Base-by-base conservation (phyloP, 2,888 invertebrate genomes). In the Rotaria sp. region DNA sequence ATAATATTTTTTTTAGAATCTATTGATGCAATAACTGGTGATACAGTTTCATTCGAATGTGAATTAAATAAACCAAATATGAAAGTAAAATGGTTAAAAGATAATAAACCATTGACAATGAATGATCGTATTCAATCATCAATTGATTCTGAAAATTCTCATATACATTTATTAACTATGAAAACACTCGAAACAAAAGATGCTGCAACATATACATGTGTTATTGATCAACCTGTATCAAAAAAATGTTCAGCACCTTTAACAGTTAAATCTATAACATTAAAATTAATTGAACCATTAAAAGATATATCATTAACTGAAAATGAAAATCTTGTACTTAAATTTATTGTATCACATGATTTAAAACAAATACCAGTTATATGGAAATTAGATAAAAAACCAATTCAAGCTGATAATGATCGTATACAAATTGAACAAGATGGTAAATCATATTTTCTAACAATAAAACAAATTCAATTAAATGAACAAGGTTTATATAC, bases 41-140 rank as follows among this genome's bases (percentile, higher is more conserved):
- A 80, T n/a, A 85, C 55, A 26, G 67, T 59, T 18, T 21, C 84
- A 35, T 84, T 86, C 41, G 86, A 86, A 55, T 86, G 86, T 85
- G 75, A 86, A 55, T 84, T 86, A 75, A 86, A 85, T 50, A 86
- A 86, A 59, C 55, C 74, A 45, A 85, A 59, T 45, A 85, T 80
- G 26, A 85, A 59, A 52, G 86, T 86, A 3, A 85, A 86, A 85
- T 86, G 86, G 86, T 84, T 86, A 30, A 85, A 84, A 55, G 75
- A 86, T 48, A 85, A 85, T 55, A 85, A 86, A 38, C 85, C 85
- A 0, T 75, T 86, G 45, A 45, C 52, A 41, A 41, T n/a, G 24
- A 85, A 85, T 50, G 50, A 57, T 30, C 74, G 85, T 50, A n/a
- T 86, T 21, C 48, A 80, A 45, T 4, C 80, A 80, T n/a, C 80